Evolutionary conservation across 1,140 invertebrate genomes (phyloP), one percentile per base, ranked within the genome.

Genomic region (Scaptomyza graminum): DNA sequence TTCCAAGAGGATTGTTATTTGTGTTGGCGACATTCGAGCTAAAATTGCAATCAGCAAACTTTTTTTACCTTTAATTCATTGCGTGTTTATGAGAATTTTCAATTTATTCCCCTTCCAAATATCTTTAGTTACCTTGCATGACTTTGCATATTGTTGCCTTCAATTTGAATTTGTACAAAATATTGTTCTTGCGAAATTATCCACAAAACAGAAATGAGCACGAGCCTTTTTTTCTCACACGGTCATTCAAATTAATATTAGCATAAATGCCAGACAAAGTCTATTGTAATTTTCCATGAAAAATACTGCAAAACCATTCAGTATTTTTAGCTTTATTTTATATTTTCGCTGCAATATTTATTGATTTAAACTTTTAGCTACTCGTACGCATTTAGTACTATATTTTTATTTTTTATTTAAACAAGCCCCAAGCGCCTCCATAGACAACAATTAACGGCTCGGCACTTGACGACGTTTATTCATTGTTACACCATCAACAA

Each of bases 321-420:
- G 69, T 67, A 72, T 59, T 60, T 72, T 67, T 60, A 54, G 55
- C 63, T 7, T 22, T 28, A 28, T 50, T 12, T 60, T 49, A 12
- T 49, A n/a, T 37, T 34, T 44, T 56, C 59, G 60, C 50, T 52
- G 67, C 83, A 16, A 84, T 88, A 76, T 75, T 78, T 87, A 87
- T 87, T 87, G 82, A 82, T 87, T 87, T 88, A 87, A 87, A 87
- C 67, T 88, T 87, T 87, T 87, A 87, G 82, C 82, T 87, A 63
- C 41, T 46, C 44, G 63, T 63, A 65, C 49, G 66, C 52, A 69
- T 70, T 67, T 31, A 7, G 54, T 22, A 47, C 52, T 51, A 28
- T 28, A 44, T 49, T 9, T 28, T 55, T 34, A 18, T 65, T 43
- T 49, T 62, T 50, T 79, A 54, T 85, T 85, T 87, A 61, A 82